These are phyloP conservation scores for Syndactyla subalaris DNA, from an alignment of 2,797 vertebrate genomes.

Conservation along the genomic window DNA sequence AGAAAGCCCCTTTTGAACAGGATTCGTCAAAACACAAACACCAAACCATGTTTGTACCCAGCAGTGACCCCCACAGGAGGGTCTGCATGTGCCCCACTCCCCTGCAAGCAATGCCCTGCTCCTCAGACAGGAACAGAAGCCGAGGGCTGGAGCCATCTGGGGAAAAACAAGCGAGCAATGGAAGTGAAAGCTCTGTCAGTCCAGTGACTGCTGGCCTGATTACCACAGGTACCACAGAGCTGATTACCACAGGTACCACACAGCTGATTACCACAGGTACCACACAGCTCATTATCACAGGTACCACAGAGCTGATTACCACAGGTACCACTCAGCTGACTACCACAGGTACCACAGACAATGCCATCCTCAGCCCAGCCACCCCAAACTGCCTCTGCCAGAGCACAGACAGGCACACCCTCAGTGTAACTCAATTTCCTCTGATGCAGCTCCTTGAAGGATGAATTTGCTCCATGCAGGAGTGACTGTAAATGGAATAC, in stretches of 20 bases:
- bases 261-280: no score
- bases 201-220: constrained; percentile 46
- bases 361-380: not conserved
- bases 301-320: constrained; percentile 31
- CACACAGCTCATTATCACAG: constrained; percentile 15
- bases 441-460: not conserved
- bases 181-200: constrained; percentile 28
- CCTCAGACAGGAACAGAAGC: not conserved
- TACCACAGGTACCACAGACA: not conserved
- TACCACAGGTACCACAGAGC: not conserved
- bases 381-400: not conserved
- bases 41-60: not conserved
- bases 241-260: no score
- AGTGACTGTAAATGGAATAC: constrained; percentile 27
- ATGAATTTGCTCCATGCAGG: constrained; percentile 30
- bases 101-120: not conserved
- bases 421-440: not conserved
- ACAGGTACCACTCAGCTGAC: not conserved
- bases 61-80: not conserved
- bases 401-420: not conserved
- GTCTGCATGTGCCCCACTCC: rapidly evolving
- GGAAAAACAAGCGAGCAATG: not conserved
- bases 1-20: not conserved
- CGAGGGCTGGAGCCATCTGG: not conserved
- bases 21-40: not conserved